Evolutionary conservation across 2,797 vertebrate species (phyloP), one percentile per base, ranked within the genome.

Genomic region (Acanthiza pusilla): DNA sequence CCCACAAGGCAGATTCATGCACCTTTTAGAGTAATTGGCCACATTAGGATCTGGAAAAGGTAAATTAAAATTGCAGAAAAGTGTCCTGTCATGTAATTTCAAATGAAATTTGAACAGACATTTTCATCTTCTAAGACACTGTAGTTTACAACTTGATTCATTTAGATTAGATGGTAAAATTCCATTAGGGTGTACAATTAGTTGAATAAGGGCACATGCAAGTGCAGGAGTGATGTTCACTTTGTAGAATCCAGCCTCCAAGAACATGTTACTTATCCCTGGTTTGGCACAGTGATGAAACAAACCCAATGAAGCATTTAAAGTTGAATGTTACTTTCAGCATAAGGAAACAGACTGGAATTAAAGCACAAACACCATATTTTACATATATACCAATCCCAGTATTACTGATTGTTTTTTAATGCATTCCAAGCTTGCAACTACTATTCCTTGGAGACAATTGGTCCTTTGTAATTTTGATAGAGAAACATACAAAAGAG

Each of bases 381-480:
- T 82, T 85, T 66, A 58, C 57, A 57, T 58, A 79, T 67, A 89
- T 70, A 85, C 21, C 48, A 73, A 43, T 58, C 57, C 54, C 62
- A 88, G 67, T 57, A 79, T 50, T 82, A 79, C 55, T 76, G 51
- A 89, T 27, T 0, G 0, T 7, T 91, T 85, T 84, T 81, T 45
- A 89, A 84, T 79, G 74, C 45, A 73, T 93, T 90, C 92, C 92
- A 82, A 86, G 48, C 58, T 84, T 83, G 48, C 85, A 90, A 60
- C 32, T 94, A 32, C 67, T 90, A 50, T 67, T 91, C 72, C 91
- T 90, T 55, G 45, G 51, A 89, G 57, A 94, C 85, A 94, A 92
- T 4, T 81, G 72, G 71, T 81, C 63, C 51, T 95, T 91, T 87
- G 85, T 93, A 73, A 91, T 96, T 94, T 88, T 89, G 85, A 95